These are phyloP conservation scores for Psammodynastes pulverulentus DNA, from an alignment of 2,113 vertebrate species.

Conservation along the genomic window DNA sequence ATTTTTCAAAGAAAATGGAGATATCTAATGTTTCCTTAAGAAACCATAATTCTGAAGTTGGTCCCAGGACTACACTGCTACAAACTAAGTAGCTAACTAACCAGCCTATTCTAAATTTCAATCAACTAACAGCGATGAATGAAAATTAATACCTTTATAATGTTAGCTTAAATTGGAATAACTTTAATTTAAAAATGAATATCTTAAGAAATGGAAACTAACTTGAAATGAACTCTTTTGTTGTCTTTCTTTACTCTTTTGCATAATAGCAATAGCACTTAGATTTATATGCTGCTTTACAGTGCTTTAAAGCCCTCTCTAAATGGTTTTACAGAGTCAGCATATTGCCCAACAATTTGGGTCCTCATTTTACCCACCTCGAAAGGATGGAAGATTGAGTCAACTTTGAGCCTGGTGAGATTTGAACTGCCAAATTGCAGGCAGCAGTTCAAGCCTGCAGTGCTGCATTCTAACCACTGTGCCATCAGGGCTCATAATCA, in stretches of 20 bases:
- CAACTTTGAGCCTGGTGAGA: too few species aligned
- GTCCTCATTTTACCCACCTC: too few species aligned
- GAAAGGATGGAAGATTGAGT: too few species aligned
- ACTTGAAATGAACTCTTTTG: neutral
- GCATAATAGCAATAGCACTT: neutral
- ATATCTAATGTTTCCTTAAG: neutral
- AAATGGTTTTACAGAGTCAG: too few species aligned
- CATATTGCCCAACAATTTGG: too few species aligned
- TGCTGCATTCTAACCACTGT: too few species aligned
- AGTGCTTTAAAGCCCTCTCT: too few species aligned
- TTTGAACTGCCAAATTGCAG: too few species aligned
- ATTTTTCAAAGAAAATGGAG: neutral
- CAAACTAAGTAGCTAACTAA: neutral
- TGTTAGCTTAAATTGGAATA: neutral
- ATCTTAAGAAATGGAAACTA: neutral
- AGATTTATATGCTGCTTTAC: too few species aligned
- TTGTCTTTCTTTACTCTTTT: neutral
- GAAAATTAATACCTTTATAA: neutral
- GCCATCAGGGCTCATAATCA: neutral
- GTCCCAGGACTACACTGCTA: neutral
- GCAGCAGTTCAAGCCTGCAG: too few species aligned
- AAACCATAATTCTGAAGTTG: neutral
- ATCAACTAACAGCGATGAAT: neutral
- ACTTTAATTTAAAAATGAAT: neutral
- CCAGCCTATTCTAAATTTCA: neutral